Base-by-base conservation (phyloP, 2,888 invertebrate species). In the Tridacna gigas region DNA sequence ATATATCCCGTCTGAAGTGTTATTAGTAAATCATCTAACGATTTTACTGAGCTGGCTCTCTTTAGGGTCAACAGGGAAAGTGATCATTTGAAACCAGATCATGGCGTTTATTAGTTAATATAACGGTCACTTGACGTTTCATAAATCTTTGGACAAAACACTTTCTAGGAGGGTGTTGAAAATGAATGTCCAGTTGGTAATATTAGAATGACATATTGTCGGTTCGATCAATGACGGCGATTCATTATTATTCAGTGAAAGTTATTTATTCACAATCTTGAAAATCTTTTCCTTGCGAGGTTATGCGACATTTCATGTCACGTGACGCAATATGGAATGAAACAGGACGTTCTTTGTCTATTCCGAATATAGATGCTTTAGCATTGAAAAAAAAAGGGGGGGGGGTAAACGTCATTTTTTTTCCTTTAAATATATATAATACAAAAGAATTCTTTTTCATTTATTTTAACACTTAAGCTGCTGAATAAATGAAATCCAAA, bases 11-110 rank as follows among this genome's bases (percentile, higher is more conserved):
- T 77, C 75, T 77, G 37, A 51, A 77, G 81, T 77, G 60, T 77
- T 74, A 79, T 81, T 77, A 82, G 63, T 75, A 45, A 73, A 66
- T 83, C 83, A 77, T 76, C 71, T 79, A 75, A 67, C 75, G 51
- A 75, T 80, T 61, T 75, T 71, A 48, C 71, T 18, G 71, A n/a
- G 9, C 71, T 15, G 74, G 61, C 37, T 18, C 61, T 74, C 47
- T 61, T 74, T 61, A 47, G 15, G 47, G 45, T 28, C 15, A 51
- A 26, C 51, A 28, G 51, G 12, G 77, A 82, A 80, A 80, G 76
- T 74, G 71, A 66, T 85, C 74, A 82, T 85, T 85, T 77, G 83
- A 80, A 83, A 86, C 48, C 73, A 65, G 87, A 84, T 73, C 60
- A n/a, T 78, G 67, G 25, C 51, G 77, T 77, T 79, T 84, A 81